These are phyloP conservation scores for Vireo griseus DNA, from an alignment of 2,797 vertebrate species.

Conservation along the genomic window DNA sequence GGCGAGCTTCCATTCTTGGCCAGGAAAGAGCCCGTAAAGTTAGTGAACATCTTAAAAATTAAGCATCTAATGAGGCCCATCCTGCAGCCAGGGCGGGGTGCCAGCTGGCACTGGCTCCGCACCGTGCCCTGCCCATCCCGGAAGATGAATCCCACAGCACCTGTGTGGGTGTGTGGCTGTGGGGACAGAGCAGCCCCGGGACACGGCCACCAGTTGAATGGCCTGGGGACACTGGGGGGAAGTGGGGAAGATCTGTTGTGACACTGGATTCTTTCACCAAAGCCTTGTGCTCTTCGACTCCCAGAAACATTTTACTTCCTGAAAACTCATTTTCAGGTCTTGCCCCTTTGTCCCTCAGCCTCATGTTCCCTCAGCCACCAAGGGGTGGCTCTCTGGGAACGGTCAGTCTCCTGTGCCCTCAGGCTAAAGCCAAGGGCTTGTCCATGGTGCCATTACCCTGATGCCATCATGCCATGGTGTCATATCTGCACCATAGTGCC, in stretches of 20 bases:
- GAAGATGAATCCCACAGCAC: not conserved
- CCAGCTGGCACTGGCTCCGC: not conserved
- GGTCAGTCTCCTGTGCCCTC: not conserved
- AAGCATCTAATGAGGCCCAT: not conserved
- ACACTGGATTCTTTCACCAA: not conserved
- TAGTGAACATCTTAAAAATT: not conserved
- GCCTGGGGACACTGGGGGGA: rapidly evolving
- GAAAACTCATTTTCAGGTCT: not conserved
- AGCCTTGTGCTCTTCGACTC: not conserved
- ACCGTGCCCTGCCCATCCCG: not conserved
- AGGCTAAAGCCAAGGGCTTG: not conserved
- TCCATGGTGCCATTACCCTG: rapidly evolving
- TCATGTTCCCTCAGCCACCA: not conserved
- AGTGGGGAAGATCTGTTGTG: rapidly evolving
- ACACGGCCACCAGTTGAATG: rapidly evolving
- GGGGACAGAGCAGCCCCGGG: rapidly evolving
- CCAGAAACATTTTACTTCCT: not conserved
- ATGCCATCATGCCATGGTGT: rapidly evolving
- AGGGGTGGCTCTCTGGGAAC: not conserved
- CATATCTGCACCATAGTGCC: too few species aligned
- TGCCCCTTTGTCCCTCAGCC: too few species aligned
- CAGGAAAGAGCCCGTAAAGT: not conserved
- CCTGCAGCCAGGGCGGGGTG: not conserved
- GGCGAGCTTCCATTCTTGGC: not conserved
- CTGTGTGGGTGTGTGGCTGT: rapidly evolving